These are phyloP conservation scores for Andricus quercusramuli DNA, from an alignment of 2,888 invertebrate genomes.

Conservation along the genomic window DNA sequence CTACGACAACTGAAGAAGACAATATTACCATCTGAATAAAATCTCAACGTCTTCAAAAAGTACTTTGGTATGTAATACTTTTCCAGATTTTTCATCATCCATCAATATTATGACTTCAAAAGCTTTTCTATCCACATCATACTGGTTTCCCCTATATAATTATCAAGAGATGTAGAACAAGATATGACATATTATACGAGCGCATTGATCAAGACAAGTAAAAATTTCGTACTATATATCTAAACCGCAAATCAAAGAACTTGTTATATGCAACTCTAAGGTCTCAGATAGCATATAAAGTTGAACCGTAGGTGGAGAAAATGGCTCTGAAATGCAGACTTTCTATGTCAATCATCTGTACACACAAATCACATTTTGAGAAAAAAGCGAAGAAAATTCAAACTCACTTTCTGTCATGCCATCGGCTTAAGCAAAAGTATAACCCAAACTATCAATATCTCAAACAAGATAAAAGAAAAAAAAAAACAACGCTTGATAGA, in stretches of 20 bases:
- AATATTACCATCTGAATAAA: too few relatives aligned
- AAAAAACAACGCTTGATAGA: too few relatives aligned
- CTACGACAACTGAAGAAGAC: too few relatives aligned
- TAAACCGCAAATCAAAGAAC: background rate
- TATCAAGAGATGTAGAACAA: background rate
- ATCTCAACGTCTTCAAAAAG: too few relatives aligned
- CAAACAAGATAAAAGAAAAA: too few relatives aligned
- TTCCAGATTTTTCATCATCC: too few relatives aligned
- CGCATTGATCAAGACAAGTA: background rate
- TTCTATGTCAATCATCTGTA: background rate
- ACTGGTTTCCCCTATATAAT: background rate
- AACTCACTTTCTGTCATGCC: background rate
- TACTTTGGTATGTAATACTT: too few relatives aligned
- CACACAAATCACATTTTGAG: background rate
- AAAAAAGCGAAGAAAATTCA: background rate
- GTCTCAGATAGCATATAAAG: background rate
- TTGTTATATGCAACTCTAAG: background rate
- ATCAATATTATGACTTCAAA: too few relatives aligned
- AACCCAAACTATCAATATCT: too few relatives aligned
- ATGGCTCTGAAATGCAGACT: background rate
- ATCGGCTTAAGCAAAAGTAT: too few relatives aligned
- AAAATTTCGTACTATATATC: background rate
- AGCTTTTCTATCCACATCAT: too few relatives aligned
- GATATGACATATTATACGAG: background rate
- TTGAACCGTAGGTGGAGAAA: background rate